Evolutionary conservation across 2,888 invertebrate genomes (phyloP).

Genomic region (Hyles lineata): DNA sequence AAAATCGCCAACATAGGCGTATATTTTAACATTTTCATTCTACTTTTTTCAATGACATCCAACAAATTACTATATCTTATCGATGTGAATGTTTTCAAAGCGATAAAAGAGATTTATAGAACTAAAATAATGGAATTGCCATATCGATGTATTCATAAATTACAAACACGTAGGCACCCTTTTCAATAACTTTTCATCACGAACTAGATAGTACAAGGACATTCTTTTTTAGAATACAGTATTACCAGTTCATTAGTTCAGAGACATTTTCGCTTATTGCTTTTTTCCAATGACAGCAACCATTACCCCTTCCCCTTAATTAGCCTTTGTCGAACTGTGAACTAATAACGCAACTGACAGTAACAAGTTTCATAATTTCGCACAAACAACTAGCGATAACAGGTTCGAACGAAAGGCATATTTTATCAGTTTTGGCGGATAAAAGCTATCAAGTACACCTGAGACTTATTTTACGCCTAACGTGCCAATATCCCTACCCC

Average conservation of each 20-base stretch:
- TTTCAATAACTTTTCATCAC: too few relatives aligned
- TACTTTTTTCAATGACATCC: too few relatives aligned
- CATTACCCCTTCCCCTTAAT: constrained; percentile 29
- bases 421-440: constrained; percentile 81
- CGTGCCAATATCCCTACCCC: constrained; percentile 74
- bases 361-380: constrained; percentile 56
- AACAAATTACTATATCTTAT: too few relatives aligned
- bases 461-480: constrained; percentile 81
- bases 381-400: constrained; percentile 62
- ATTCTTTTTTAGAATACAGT: background rate
- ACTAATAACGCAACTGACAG: constrained; percentile 25
- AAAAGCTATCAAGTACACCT: constrained; percentile 81
- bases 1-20: too few relatives aligned
- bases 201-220: background rate
- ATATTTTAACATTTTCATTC: too few relatives aligned
- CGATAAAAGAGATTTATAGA: too few relatives aligned
- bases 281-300: constrained; percentile 22
- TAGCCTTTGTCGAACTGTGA: constrained; percentile 11
- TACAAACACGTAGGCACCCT: too few relatives aligned
- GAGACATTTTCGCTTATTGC: constrained; percentile 15
- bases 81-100: too few relatives aligned
- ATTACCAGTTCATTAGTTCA: background rate
- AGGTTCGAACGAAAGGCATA: constrained; percentile 66
- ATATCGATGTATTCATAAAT: too few relatives aligned
- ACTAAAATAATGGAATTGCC: too few relatives aligned